Conservation (phyloP, 2,888 invertebrate species). For the Neocrepidodera transversa region DNA sequence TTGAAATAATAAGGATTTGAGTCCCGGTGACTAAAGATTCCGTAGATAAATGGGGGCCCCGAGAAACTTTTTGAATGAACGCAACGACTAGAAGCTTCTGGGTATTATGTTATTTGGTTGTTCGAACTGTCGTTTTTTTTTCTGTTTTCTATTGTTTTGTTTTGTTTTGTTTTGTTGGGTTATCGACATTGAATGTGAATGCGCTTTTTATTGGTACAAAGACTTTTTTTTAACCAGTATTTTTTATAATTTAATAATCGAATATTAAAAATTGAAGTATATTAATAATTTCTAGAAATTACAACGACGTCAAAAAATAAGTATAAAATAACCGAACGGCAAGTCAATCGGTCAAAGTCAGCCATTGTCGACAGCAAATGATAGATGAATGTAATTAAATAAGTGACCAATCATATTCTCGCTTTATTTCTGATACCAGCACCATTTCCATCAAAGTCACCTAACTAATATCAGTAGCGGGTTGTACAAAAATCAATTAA, state of each 20-base stretch:
- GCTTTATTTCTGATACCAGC: constrained; percentile 54
- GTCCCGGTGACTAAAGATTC: constrained; percentile 32
- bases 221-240: too few relatives aligned
- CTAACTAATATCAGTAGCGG: constrained; percentile 41
- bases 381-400: constrained; percentile 61
- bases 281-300: too few relatives aligned
- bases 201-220: constrained; percentile 9
- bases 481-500: not conserved
- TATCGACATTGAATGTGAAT: constrained; percentile 8
- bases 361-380: constrained; percentile 58
- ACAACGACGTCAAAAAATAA: not conserved
- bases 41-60: constrained; percentile 39
- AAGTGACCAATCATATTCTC: constrained; percentile 61
- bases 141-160: too few relatives aligned
- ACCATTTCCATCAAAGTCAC: constrained; percentile 53
- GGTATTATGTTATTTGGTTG: constrained; percentile 38
- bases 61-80: constrained; percentile 37
- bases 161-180: not conserved
- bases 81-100: constrained; percentile 25
- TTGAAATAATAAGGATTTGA: constrained; percentile 40
- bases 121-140: constrained; percentile 27
- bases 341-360: constrained; percentile 58
- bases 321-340: constrained; percentile 21
- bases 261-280: too few relatives aligned
- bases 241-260: too few relatives aligned